Evolutionary conservation across 2,888 invertebrate species (phyloP).

Genomic region (Sarcophaga variegata): DNA sequence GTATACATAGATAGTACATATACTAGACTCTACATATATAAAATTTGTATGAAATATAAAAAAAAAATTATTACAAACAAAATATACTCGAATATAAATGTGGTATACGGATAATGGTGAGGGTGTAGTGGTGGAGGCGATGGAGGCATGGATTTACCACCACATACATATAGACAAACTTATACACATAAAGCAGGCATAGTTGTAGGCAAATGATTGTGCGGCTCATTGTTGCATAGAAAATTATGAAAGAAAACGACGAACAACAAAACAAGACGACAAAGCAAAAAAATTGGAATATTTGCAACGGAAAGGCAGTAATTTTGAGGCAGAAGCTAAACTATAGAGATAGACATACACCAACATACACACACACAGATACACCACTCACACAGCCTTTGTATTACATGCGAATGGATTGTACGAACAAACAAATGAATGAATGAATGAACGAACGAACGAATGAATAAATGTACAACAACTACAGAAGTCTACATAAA

Average conservation of each 20-base stretch:
- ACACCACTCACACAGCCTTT: not conserved
- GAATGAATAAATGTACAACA: slow-evolving; percentile 40
- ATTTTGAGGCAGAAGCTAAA: slow-evolving; percentile 66
- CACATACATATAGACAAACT: not conserved
- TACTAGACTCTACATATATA: too few relatives aligned
- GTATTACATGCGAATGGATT: not conserved
- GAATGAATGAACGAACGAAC: not conserved
- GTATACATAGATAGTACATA: not conserved
- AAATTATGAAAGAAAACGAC: not conserved
- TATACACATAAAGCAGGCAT: not conserved
- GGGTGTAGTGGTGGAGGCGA: not conserved
- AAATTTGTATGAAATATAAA: too few relatives aligned
- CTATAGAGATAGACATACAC: too few relatives aligned
- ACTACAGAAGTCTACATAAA: slow-evolving; percentile 16
- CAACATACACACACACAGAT: not conserved
- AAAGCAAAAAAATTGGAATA: slow-evolving; percentile 14
- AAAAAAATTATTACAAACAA: too few relatives aligned
- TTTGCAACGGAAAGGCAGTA: slow-evolving; percentile 73
- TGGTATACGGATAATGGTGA: too few relatives aligned
- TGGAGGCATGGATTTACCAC: not conserved
- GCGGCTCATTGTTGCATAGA: slow-evolving; percentile 40
- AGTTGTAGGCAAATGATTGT: slow-evolving; percentile 40
- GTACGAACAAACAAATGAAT: not conserved
- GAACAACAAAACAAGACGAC: too few relatives aligned
- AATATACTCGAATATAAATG: too few relatives aligned